Conservation (phyloP, 2,113 vertebrate species). For the Macaca nemestrina region DNA sequence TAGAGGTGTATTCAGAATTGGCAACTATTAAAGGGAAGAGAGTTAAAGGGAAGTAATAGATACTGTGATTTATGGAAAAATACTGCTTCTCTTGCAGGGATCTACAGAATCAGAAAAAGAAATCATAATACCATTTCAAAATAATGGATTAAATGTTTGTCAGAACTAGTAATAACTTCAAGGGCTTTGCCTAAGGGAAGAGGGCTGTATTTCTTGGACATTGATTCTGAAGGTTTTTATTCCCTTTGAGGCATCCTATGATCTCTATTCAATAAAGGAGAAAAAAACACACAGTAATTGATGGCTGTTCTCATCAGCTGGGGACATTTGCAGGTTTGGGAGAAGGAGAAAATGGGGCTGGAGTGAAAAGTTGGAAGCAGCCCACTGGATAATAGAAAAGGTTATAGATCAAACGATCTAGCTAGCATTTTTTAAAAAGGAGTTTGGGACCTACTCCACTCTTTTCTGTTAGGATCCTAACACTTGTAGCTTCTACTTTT, state of each 20-base stretch:
- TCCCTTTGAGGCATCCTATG: neutral
- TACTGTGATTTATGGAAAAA: neutral
- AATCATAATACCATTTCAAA: conserved; percentile 24
- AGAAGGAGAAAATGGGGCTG: neutral
- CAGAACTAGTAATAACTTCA: neutral
- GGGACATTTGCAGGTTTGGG: neutral
- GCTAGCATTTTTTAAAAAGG: neutral
- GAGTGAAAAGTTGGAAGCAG: neutral
- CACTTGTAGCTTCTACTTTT: neutral
- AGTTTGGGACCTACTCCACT: neutral
- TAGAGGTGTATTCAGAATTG: neutral
- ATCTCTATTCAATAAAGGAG: neutral
- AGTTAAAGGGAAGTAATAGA: neutral
- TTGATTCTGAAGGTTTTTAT: neutral
- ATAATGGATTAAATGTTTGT: neutral
- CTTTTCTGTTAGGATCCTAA: neutral
- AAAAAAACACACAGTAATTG: neutral
- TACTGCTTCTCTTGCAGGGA: neutral
- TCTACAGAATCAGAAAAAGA: neutral
- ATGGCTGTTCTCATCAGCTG: neutral
- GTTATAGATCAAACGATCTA: neutral
- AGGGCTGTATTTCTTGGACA: neutral
- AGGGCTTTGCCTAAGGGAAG: neutral
- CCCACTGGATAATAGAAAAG: neutral
- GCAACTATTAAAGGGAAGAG: neutral